Evolutionary conservation across 2,797 vertebrate species (phyloP).

Genomic region (Neosilurus mollespiculum): DNA sequence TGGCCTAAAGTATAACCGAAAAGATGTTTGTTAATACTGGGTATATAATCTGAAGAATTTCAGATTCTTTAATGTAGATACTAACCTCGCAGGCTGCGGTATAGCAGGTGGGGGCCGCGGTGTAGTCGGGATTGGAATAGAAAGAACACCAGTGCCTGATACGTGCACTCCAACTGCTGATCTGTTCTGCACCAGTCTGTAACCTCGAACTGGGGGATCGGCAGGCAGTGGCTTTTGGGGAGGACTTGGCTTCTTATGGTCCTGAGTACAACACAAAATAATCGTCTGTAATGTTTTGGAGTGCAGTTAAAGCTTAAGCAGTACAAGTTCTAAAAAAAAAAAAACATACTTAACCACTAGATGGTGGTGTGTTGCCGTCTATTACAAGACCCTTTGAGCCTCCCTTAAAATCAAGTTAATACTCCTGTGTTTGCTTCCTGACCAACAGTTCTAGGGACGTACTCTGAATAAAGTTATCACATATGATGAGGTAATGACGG

Average conservation of each 20-base stretch:
- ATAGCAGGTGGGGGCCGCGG: constrained; percentile 63
- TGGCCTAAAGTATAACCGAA: constrained; percentile 59
- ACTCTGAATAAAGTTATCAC: constrained; percentile 52
- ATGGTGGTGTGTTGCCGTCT: constrained; percentile 34
- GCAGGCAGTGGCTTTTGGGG: constrained; percentile 93
- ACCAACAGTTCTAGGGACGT: not conserved
- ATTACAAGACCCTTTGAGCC: not conserved
- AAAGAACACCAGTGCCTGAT: constrained; percentile 38
- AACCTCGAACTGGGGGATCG: constrained; percentile 75
- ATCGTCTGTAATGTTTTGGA: not conserved
- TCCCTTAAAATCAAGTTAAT: not conserved
- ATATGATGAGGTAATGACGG: constrained; percentile 65
- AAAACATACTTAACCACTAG: constrained; percentile 30
- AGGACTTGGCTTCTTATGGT: constrained; percentile 82
- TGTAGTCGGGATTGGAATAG: constrained; percentile 42
- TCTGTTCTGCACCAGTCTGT: constrained; percentile 56
- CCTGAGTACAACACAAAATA: constrained; percentile 67
- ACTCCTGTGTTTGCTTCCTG: constrained; percentile 17
- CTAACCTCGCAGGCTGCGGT: constrained; percentile 80
- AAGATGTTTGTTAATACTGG: not conserved
- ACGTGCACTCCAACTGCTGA: constrained; percentile 51
- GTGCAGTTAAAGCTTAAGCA: not conserved
- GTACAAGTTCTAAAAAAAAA: not conserved
- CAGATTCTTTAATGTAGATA: not conserved
- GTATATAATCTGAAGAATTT: constrained; percentile 1